A percentile compares a stretch with the other conserved stretches of the same genome.
Conservation (phyloP, 2,797 vertebrate genomes). For the Aphelocoma californica region DNA sequence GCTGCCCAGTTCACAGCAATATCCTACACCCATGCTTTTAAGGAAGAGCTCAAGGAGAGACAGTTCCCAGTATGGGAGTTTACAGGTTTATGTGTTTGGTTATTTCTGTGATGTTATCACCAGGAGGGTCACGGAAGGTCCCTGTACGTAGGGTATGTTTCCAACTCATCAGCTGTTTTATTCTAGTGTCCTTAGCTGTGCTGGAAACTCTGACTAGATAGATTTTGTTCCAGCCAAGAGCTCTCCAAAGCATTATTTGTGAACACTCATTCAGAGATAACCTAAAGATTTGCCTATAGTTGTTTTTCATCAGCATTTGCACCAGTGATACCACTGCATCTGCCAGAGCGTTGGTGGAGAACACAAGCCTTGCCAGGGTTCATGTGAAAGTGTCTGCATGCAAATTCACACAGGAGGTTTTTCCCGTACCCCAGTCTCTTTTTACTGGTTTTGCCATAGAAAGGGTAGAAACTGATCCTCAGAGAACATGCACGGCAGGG, state of each 20-base stretch:
- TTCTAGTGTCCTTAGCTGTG: neutral
- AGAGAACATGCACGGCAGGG: neutral
- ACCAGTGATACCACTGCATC: neutral
- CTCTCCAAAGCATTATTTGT: neutral
- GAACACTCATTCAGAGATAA: constrained; percentile 45
- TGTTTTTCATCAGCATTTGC: neutral
- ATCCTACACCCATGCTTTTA: neutral
- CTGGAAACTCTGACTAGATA: constrained; percentile 51
- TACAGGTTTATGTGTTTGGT: neutral
- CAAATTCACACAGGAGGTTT: neutral
- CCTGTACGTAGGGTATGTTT: neutral
- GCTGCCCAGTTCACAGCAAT: neutral
- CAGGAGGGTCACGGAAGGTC: neutral
- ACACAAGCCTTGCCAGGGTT: neutral
- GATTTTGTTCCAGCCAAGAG: neutral
- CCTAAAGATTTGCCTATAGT: neutral
- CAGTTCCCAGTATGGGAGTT: neutral
- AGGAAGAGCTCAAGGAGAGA: neutral
- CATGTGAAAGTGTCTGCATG: neutral
- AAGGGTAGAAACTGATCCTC: neutral
- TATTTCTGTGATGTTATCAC: neutral
- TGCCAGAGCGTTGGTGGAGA: constrained; percentile 2
- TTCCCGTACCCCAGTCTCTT: neutral
- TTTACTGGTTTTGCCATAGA: neutral
- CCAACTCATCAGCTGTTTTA: neutral